Evolutionary conservation across 30 jellyfish, hydroid and myxozoan genomes (phyloP), one percentile per base, ranked within the genome.

Genomic region (Aurelia sp.): DNA sequence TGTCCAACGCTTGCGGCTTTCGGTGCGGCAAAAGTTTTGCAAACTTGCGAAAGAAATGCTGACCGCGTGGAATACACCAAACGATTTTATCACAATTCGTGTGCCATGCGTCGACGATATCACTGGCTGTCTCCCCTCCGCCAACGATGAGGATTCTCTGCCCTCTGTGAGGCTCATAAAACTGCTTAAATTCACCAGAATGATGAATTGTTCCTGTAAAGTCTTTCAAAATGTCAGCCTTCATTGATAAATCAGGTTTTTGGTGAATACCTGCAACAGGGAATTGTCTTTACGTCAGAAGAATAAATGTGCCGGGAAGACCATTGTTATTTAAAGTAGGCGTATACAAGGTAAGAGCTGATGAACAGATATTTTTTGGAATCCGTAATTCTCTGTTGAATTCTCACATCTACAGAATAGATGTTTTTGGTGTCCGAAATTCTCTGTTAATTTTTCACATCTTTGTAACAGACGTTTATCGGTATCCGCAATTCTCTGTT

Each of bases 51-150:
- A 92, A 86, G 84, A 92, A 92, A 67, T 92, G 97, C 86, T 87
- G 98, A 10, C 98, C 98, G 60, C 95, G 86, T 13, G 98, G 98
- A 3, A 92, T 92, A 77, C 97, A 86, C 98, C 98, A 92, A 3
- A 92, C 51, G 51, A 92, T 81, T 13, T 58, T 40, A 18, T 78
- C 78, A 61, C 87, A 91, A 27, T 82, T 73, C 20, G 84, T 86
- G 71, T 92, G 82, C 90, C 92, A 92, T 71, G 76, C 79, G 19
- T 92, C 97, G 16, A 92, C 21, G 65, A 92, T 64, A 86, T 92
- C 98, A 70, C 97, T 86, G 6, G 98, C 96, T 3, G 97, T 92
- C 53, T 92, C 98, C 7, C 98, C 98, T 4, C 98, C 98, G 15
- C 98, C 98, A 30, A 92, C 40, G 23, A 92, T 41, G 90, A 92